Percentiles rank a stretch among this genome's conserved stretches.
Evolutionary conservation across 2,888 invertebrate species (phyloP).

Genomic region (Heliconius aoede): DNA sequence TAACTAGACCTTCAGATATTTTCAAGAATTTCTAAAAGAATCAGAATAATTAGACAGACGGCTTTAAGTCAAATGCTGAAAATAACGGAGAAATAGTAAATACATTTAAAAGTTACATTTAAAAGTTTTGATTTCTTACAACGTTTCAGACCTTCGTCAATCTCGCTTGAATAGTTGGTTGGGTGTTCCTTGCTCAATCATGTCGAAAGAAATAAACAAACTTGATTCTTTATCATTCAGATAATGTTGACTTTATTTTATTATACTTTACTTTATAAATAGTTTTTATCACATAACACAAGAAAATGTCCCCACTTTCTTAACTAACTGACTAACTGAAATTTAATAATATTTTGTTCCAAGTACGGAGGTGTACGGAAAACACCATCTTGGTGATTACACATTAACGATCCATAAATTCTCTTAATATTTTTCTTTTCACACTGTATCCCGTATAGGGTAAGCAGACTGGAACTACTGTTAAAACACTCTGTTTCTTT

Average conservation of each 20-base stretch:
- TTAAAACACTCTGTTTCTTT: neutral
- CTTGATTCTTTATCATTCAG: neutral
- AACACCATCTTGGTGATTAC: no score
- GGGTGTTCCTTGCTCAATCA: slow-evolving; percentile 2
- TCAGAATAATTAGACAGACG: no score
- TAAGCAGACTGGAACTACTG: neutral
- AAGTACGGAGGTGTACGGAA: no score
- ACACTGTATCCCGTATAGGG: neutral
- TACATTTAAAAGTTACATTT: no score
- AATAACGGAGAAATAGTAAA: no score
- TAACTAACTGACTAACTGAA: no score
- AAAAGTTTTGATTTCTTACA: neutral
- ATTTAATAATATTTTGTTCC: no score
- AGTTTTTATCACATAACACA: neutral
- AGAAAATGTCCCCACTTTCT: no score
- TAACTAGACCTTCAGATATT: no score
- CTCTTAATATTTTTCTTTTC: neutral
- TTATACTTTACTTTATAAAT: neutral
- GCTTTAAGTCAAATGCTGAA: neutral
- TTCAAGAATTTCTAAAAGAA: no score
- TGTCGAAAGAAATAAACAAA: neutral
- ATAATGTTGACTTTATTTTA: neutral
- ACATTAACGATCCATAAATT: no score
- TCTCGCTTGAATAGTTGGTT: neutral
- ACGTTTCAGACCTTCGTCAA: neutral